These are phyloP conservation scores for Takifugu rubripes DNA, from an alignment of 2,797 vertebrate species.

Conservation along the genomic window DNA sequence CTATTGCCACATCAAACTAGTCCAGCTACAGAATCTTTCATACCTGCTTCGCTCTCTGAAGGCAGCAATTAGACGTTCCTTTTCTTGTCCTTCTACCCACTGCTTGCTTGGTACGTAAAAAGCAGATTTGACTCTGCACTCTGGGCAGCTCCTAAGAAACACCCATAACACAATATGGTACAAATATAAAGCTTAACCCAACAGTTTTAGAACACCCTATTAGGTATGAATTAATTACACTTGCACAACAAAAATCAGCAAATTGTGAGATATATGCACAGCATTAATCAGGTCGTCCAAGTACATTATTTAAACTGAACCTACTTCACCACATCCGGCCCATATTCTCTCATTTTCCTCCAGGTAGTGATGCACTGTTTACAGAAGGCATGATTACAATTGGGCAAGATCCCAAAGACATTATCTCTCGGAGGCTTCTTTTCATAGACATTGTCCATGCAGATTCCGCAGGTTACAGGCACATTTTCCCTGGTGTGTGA, in stretches of 20 bases:
- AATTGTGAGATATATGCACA: too few relatives aligned
- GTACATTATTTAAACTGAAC: slow-evolving; percentile 2
- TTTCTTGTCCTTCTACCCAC: slow-evolving; percentile 83
- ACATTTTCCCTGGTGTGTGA: slow-evolving; percentile 4
- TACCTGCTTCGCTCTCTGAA: slow-evolving; percentile 86
- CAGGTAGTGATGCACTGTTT: slow-evolving; percentile 85
- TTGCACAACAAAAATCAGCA: too few relatives aligned
- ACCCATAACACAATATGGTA: not conserved
- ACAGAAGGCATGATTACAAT: slow-evolving; percentile 85
- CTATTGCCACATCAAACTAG: not conserved
- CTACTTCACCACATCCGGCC: slow-evolving; percentile 80
- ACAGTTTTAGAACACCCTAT: too few relatives aligned
- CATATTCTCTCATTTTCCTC: slow-evolving; percentile 81
- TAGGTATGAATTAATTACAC: not conserved
- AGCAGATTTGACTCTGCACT: slow-evolving; percentile 84
- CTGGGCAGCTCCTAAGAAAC: slow-evolving; percentile 81
- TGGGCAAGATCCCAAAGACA: slow-evolving; percentile 87
- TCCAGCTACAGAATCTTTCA: slow-evolving; percentile 2
- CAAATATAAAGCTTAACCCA: not conserved
- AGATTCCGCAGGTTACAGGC: slow-evolving; percentile 84
- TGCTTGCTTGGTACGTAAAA: slow-evolving; percentile 87
- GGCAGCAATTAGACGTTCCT: slow-evolving; percentile 76
- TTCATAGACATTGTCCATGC: slow-evolving; percentile 90
- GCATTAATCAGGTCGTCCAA: too few relatives aligned
- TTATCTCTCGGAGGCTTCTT: slow-evolving; percentile 66